A percentile compares a stretch with the other conserved stretches of the same genome.
These are phyloP conservation scores for Heteropelma amictum DNA, from an alignment of 2,888 invertebrate genomes.

Conservation along the genomic window DNA sequence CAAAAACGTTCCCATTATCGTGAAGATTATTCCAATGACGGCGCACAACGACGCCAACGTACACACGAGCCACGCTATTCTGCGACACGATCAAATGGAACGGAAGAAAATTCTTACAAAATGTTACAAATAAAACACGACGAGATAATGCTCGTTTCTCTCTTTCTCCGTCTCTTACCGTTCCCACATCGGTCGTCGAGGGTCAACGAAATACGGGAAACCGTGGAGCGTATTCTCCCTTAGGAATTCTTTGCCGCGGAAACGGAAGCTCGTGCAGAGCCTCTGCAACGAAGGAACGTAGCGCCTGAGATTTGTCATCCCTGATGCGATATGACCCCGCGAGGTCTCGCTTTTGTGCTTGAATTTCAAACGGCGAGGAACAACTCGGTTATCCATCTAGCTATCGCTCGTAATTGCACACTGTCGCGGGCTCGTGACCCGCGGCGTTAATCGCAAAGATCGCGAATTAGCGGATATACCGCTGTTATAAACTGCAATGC, in stretches of 20 bases:
- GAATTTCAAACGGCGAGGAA: too few species aligned
- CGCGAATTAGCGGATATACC: too few species aligned
- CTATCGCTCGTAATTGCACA: too few species aligned
- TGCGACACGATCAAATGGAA: slow-evolving; percentile 71
- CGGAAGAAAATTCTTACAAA: too few species aligned
- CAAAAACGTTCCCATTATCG: slow-evolving; percentile 90
- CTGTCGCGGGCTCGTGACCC: too few species aligned
- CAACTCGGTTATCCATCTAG: too few species aligned
- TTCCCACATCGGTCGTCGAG: slow-evolving; percentile 86
- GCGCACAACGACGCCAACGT: slow-evolving; percentile 85
- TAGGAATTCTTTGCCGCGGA: slow-evolving; percentile 65
- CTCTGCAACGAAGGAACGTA: slow-evolving; percentile 58
- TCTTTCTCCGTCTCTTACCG: too few species aligned
- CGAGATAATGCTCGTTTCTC: too few species aligned
- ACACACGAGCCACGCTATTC: slow-evolving; percentile 90
- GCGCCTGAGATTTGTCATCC: not conserved
- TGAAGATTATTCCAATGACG: slow-evolving; percentile 86
- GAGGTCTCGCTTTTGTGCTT: not conserved
- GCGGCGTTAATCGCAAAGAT: too few species aligned
- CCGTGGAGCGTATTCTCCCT: slow-evolving; percentile 82
- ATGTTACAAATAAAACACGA: not conserved
- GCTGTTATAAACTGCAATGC: too few species aligned
- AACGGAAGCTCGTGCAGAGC: slow-evolving; percentile 60
- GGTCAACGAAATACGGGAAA: slow-evolving; percentile 88
- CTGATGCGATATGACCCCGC: not conserved